phyloP scores from a whole-genome alignment of 2,797 vertebrate genomes.

The Notolabrus celidotus region DNA sequence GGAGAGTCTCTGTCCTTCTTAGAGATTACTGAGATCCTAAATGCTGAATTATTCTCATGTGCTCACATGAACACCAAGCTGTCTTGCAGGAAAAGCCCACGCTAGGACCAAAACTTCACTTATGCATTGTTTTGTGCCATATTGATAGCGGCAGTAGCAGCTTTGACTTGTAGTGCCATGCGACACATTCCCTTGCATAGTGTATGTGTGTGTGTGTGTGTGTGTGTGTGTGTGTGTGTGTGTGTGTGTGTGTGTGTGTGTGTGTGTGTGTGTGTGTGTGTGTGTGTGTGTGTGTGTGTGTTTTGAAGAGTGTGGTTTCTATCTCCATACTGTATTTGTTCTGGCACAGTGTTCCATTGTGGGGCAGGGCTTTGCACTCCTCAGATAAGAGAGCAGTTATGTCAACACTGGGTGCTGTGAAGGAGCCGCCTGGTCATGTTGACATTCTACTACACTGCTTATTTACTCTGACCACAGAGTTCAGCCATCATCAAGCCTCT shows the following conservation, averaged over 20 bases:
- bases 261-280: constrained; percentile 24
- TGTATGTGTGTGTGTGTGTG: constrained; percentile 21
- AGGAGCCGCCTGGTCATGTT: constrained; percentile 78
- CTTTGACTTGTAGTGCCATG: constrained; percentile 27
- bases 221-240: constrained; percentile 18
- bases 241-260: constrained; percentile 20
- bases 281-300: constrained; percentile 12
- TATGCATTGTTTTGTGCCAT: constrained; percentile 20
- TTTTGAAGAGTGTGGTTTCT: constrained; percentile 52
- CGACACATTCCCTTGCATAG: constrained; percentile 55
- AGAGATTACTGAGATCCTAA: constrained; percentile 48
- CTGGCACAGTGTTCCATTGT: constrained; percentile 76
- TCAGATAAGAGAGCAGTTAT: constrained; percentile 84
- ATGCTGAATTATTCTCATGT: constrained; percentile 56
- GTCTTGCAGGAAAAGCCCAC: constrained; percentile 22
- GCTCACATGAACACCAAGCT: constrained; percentile 40
- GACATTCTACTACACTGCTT: constrained; percentile 80
- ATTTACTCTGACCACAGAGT: constrained; percentile 81
- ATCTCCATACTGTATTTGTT: constrained; percentile 80
- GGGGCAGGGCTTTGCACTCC: constrained; percentile 73
- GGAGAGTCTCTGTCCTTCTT: constrained; percentile 39
- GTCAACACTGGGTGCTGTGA: constrained; percentile 82
- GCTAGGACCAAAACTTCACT: constrained; percentile 10
- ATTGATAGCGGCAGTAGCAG: constrained; percentile 6
- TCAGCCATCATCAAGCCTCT: constrained; percentile 64